A percentile compares a stretch with the other conserved stretches of the same genome.
Conservation (phyloP, 2,797 vertebrate genomes). For the Pseudochaenichthys georgianus region DNA sequence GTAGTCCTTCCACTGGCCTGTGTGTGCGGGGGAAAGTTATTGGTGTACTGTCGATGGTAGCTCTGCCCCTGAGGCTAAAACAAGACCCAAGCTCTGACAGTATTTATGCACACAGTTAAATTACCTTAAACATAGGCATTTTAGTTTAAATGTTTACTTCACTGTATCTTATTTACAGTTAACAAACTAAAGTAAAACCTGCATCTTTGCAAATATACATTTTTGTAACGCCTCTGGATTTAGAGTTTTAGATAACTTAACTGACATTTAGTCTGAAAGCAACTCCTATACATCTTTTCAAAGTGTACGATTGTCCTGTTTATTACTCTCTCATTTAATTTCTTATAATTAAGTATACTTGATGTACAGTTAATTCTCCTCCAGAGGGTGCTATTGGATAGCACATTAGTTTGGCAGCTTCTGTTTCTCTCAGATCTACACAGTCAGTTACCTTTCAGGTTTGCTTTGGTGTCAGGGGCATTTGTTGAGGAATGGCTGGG, state of each 20-base stretch:
- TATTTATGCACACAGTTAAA: not conserved
- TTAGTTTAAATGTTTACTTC: not conserved
- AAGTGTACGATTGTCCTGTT: not conserved
- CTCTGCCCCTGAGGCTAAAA: constrained; percentile 54
- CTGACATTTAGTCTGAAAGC: not conserved
- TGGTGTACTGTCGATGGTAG: constrained; percentile 84
- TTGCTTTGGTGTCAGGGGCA: constrained; percentile 57
- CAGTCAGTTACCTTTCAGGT: not conserved
- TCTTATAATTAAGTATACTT: not conserved
- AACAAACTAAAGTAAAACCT: not conserved
- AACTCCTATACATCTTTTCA: not conserved
- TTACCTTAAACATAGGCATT: not conserved
- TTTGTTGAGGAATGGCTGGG: constrained; percentile 57
- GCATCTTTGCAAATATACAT: not conserved
- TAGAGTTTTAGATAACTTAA: not conserved
- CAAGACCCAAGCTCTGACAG: constrained; percentile 53
- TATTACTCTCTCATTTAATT: not conserved
- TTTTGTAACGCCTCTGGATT: not conserved
- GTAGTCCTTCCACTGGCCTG: constrained; percentile 57
- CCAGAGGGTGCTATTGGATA: constrained; percentile 42
- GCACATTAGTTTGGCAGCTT: not conserved
- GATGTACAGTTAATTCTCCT: constrained; percentile 3
- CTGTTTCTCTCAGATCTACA: constrained; percentile 38
- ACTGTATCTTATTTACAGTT: not conserved
- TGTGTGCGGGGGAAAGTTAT: constrained; percentile 83